Percentiles rank a stretch among this genome's conserved stretches.
phyloP scores from a whole-genome alignment of 2,113 vertebrate genomes.

The Rhinoderma darwinii region DNA sequence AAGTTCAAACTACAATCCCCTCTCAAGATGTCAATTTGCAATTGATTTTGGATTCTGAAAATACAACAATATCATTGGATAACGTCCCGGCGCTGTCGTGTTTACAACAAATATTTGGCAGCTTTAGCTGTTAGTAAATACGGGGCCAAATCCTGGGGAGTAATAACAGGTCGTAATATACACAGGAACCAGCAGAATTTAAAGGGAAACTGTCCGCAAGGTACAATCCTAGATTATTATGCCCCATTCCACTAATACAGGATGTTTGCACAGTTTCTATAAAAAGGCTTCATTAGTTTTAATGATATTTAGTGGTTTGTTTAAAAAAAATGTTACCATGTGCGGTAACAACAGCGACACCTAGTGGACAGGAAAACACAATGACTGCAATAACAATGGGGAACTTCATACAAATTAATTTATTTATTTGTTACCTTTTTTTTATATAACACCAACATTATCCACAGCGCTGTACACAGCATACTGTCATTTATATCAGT shows the following conservation, averaged over 20 bases:
- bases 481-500: no score
- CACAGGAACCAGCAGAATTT: no score
- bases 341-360: neutral
- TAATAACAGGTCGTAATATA: neutral
- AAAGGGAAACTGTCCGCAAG: neutral
- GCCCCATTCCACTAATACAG: no score
- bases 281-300: neutral
- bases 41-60: neutral
- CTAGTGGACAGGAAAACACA: neutral
- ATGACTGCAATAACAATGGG: neutral
- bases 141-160: neutral
- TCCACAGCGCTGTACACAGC: neutral
- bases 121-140: neutral
- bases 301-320: neutral
- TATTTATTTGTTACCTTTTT: neutral
- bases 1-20: neutral
- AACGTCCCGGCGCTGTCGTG: neutral
- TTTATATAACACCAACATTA: neutral
- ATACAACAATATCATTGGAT: neutral
- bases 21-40: neutral
- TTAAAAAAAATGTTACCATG: neutral
- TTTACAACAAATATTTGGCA: conserved; percentile 1
- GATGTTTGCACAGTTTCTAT: neutral
- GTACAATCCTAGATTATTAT: neutral
- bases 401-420: neutral